Percentiles rank a stretch among this genome's conserved stretches.
Evolutionary conservation across 2,888 invertebrate species (phyloP).

Genomic region (Crocallis elinguaria): DNA sequence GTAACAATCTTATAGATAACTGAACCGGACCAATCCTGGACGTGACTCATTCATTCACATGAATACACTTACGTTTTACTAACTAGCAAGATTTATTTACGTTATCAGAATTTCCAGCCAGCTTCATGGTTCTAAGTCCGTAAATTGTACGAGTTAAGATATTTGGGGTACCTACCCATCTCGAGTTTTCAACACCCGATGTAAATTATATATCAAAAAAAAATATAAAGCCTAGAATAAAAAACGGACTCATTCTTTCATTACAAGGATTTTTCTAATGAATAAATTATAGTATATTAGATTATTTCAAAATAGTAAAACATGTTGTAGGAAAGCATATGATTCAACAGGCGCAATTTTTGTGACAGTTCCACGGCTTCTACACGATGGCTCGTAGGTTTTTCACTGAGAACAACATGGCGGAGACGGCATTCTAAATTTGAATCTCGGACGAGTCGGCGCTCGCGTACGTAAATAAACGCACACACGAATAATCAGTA

Average conservation of each 20-base stretch:
- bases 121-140: conserved; percentile 12
- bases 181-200: too few species aligned
- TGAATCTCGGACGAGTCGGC: conserved; percentile 85
- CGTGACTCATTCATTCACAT: conserved; percentile 80
- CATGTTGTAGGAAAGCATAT: background rate
- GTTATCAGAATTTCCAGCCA: conserved; percentile 49
- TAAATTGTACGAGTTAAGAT: too few species aligned
- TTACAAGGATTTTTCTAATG: too few species aligned
- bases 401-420: conserved; percentile 83
- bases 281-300: too few species aligned
- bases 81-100: conserved; percentile 64
- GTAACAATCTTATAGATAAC: conserved; percentile 31
- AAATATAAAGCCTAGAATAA: too few species aligned
- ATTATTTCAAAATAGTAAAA: background rate
- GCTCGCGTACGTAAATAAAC: conserved; percentile 85
- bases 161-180: too few species aligned
- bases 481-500: conserved; percentile 83
- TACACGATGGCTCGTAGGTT: conserved; percentile 77
- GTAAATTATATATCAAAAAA: too few species aligned
- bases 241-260: too few species aligned
- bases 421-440: conserved; percentile 84
- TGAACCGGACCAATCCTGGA: conserved; percentile 71
- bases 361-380: conserved; percentile 67
- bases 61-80: conserved; percentile 65
- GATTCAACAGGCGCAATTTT: conserved; percentile 39